Evolutionary conservation across 2,888 invertebrate species (phyloP).

Genomic region (Metellina segmentata): DNA sequence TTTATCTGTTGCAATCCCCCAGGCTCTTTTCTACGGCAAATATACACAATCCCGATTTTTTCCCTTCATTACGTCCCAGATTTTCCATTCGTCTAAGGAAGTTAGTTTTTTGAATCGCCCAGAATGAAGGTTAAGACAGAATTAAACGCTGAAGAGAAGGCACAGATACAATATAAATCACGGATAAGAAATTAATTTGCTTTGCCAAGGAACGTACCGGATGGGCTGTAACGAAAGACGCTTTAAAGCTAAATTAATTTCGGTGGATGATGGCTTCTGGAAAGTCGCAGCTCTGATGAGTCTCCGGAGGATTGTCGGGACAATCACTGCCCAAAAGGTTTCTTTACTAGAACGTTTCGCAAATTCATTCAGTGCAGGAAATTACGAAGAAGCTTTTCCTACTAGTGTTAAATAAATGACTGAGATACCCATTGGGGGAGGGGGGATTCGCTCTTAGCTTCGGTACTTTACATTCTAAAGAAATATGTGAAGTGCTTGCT

Average conservation of each 20-base stretch:
- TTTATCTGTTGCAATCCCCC: too few relatives aligned
- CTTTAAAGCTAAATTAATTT: conserved; percentile 38
- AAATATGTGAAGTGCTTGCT: too few relatives aligned
- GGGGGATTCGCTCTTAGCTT: too few relatives aligned
- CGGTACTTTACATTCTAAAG: too few relatives aligned
- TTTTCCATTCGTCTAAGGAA: neutral
- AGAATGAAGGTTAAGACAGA: conserved; percentile 5
- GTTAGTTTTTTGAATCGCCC: neutral
- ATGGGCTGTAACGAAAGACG: neutral
- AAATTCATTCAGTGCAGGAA: too few relatives aligned
- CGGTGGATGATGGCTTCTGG: neutral
- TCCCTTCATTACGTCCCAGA: neutral
- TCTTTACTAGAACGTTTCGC: too few relatives aligned
- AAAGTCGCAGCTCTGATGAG: too few relatives aligned
- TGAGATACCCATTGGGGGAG: too few relatives aligned
- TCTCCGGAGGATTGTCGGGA: too few relatives aligned
- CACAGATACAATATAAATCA: conserved; percentile 13
- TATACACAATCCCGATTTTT: neutral
- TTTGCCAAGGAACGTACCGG: conserved; percentile 1
- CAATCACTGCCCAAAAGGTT: too few relatives aligned
- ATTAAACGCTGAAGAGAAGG: neutral
- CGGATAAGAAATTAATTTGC: conserved; percentile 43
- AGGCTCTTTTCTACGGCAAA: neutral
- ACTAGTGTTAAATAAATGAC: too few relatives aligned
- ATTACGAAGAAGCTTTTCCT: too few relatives aligned